Conservation (phyloP, 2,888 invertebrate genomes). For the Pelosia muscerda region DNA sequence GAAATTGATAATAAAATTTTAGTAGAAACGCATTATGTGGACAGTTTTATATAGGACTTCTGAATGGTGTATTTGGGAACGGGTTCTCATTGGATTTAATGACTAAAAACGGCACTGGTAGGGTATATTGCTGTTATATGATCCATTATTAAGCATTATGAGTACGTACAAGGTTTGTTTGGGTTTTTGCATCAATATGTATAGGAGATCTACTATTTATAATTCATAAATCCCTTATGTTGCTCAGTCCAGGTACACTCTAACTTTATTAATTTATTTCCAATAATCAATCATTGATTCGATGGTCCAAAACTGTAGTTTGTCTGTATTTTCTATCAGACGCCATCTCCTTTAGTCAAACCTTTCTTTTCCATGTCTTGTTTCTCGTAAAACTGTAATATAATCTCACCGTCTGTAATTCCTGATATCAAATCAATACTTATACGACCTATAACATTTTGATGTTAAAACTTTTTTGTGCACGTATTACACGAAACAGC, state of each 20-base stretch:
- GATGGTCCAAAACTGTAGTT: too few relatives aligned
- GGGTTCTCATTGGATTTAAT: slow-evolving; percentile 18
- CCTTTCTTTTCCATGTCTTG: too few relatives aligned
- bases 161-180: neutral
- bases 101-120: slow-evolving; percentile 14
- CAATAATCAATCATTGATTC: too few relatives aligned
- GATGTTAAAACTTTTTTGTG: slow-evolving; percentile 31
- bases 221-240: neutral
- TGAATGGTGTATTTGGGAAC: slow-evolving; percentile 22
- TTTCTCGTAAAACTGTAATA: neutral
- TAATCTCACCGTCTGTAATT: neutral
- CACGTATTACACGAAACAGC: slow-evolving; percentile 32
- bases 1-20: slow-evolving; percentile 83
- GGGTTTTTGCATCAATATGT: neutral
- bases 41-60: slow-evolving; percentile 59
- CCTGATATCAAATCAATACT: slow-evolving; percentile 13
- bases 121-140: neutral
- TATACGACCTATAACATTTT: slow-evolving; percentile 7
- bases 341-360: too few relatives aligned
- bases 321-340: neutral
- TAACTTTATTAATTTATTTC: too few relatives aligned
- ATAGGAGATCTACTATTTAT: neutral
- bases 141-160: neutral
- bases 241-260: too few relatives aligned
- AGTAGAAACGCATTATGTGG: slow-evolving; percentile 68